A percentile compares a stretch with the other conserved stretches of the same genome.
These are phyloP conservation scores for Leptopilina clavipes DNA, from an alignment of 1,140 invertebrate genomes.

Conservation along the genomic window DNA sequence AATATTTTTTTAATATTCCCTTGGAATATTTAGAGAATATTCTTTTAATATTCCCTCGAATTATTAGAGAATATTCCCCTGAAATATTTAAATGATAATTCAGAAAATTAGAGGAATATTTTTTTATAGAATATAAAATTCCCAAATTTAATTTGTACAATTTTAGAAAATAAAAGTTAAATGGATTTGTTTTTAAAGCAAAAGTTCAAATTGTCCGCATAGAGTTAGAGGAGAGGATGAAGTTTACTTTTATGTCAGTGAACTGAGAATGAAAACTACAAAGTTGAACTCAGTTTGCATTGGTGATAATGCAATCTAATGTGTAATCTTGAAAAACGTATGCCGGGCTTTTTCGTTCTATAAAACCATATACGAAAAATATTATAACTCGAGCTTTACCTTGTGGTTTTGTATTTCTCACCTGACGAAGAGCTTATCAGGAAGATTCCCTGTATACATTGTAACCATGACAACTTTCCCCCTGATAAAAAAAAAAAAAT, in stretches of 20 bases:
- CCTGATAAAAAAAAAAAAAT: slow-evolving; percentile 53
- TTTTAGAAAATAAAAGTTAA: no score
- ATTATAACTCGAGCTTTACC: slow-evolving; percentile 45
- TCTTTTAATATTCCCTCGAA: no score
- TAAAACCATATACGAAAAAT: slow-evolving; percentile 44
- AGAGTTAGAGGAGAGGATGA: no score
- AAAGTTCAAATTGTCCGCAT: no score
- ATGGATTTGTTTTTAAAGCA: no score
- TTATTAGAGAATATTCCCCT: no score
- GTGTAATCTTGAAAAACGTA: slow-evolving; percentile 54
- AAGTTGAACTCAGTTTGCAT: slow-evolving; percentile 33
- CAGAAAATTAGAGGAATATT: no score
- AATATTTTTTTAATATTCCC: no score
- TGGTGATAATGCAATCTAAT: slow-evolving; percentile 56
- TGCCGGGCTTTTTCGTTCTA: slow-evolving; percentile 46
- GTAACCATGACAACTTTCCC: slow-evolving; percentile 66
- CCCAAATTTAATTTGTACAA: no score
- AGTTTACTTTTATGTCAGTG: slow-evolving; percentile 46
- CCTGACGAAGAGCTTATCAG: slow-evolving; percentile 65
- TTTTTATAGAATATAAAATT: no score
- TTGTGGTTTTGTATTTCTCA: slow-evolving; percentile 56
- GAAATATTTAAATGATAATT: no score
- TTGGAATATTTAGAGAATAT: no score
- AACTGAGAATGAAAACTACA: slow-evolving; percentile 39
- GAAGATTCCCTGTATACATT: slow-evolving; percentile 63